Evolutionary conservation across 2,113 vertebrate species (phyloP).

Genomic region (Albula goreensis): DNA sequence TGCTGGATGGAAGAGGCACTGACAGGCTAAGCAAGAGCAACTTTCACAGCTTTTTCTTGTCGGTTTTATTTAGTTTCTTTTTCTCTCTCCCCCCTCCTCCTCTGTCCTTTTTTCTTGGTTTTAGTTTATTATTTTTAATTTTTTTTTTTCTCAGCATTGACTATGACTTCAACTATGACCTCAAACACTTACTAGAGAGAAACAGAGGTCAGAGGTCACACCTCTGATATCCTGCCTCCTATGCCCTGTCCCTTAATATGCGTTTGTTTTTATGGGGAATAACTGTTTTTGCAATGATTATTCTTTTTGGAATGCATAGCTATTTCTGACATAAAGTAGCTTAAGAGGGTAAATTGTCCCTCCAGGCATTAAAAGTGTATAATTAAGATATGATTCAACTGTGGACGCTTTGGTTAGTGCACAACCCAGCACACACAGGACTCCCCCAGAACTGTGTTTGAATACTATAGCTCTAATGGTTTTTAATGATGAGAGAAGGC

Average conservation of each 20-base stretch:
- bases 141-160: constrained; percentile 29
- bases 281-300: background rate
- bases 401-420: too few relatives aligned
- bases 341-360: too few relatives aligned
- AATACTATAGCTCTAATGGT: background rate
- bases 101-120: constrained; percentile 39
- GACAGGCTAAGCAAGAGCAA: constrained; percentile 70
- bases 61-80: constrained; percentile 26
- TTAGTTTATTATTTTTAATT: background rate
- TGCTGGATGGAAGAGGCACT: constrained; percentile 74
- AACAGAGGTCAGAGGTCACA: background rate
- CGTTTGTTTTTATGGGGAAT: background rate
- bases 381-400: too few relatives aligned
- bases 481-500: background rate
- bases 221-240: background rate
- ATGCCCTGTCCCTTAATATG: background rate
- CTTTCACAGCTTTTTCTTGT: constrained; percentile 52
- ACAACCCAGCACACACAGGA: too few relatives aligned
- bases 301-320: too few relatives aligned
- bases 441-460: too few relatives aligned
- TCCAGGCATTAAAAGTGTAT: too few relatives aligned
- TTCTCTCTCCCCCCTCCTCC: constrained; percentile 37
- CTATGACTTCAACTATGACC: constrained; percentile 52
- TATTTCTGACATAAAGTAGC: too few relatives aligned
- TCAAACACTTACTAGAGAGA: constrained; percentile 52